Percentiles rank a stretch among this genome's conserved stretches.
Conservation (phyloP, 2,888 invertebrate species). For the Melanotus villosus region DNA sequence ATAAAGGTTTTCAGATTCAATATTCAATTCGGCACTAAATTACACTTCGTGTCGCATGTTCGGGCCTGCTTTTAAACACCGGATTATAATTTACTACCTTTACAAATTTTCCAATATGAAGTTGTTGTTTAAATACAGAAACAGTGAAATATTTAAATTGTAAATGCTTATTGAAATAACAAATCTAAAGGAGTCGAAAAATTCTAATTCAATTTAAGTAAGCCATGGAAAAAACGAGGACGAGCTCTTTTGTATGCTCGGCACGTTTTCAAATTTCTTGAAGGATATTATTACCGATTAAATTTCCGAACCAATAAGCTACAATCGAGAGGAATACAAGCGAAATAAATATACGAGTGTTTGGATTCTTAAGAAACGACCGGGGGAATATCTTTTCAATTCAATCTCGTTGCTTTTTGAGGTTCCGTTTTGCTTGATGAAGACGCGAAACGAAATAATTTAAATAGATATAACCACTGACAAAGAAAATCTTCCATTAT, state of each 20-base stretch:
- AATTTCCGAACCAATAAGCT: slow-evolving; percentile 42
- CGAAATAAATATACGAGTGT: slow-evolving; percentile 40
- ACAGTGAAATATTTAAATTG: too few species aligned
- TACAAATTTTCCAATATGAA: too few species aligned
- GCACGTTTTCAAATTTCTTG: slow-evolving; percentile 43
- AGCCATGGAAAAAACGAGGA: neutral
- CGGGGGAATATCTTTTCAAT: slow-evolving; percentile 28
- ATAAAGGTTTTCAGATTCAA: slow-evolving; percentile 20
- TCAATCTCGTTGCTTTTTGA: slow-evolving; percentile 17
- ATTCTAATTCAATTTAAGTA: too few species aligned
- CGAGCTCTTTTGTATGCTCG: slow-evolving; percentile 5
- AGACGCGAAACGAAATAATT: neutral
- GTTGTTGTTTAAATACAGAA: too few species aligned
- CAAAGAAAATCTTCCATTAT: too few species aligned
- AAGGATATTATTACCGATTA: slow-evolving; percentile 46
- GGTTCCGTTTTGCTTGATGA: neutral
- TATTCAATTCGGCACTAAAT: slow-evolving; percentile 13
- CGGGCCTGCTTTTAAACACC: slow-evolving; percentile 9
- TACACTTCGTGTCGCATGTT: slow-evolving; percentile 13
- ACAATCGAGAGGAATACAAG: slow-evolving; percentile 39
- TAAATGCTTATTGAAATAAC: too few species aligned
- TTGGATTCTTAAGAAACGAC: slow-evolving; percentile 26
- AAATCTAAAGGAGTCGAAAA: too few species aligned
- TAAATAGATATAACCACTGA: neutral
- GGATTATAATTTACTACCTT: neutral